phyloP scores from a whole-genome alignment of 2,113 vertebrate species.

The Vulpes ferrilata region DNA sequence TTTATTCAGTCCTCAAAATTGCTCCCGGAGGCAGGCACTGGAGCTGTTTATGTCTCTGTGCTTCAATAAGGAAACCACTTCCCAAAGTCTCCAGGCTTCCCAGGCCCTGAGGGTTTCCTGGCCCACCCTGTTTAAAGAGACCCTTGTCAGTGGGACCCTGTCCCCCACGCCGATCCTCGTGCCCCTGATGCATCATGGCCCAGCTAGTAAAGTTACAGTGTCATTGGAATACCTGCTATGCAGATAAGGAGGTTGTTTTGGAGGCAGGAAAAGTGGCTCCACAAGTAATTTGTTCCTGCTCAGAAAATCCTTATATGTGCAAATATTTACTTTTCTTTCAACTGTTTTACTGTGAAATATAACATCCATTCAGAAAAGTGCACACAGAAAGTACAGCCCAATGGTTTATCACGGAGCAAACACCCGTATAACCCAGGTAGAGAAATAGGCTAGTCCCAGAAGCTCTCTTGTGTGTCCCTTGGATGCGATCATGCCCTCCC shows the following conservation, averaged over 20 bases:
- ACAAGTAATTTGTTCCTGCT: neutral
- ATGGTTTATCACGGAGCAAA: neutral
- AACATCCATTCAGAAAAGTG: neutral
- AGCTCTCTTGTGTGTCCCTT: neutral
- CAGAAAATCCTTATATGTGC: neutral
- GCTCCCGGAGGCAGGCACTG: neutral
- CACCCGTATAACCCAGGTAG: neutral
- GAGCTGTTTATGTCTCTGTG: neutral
- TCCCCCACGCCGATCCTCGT: neutral
- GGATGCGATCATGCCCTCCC: neutral
- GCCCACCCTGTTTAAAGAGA: neutral
- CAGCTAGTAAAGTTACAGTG: neutral
- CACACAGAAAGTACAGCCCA: neutral
- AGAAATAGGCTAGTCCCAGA: neutral
- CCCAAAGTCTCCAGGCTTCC: neutral
- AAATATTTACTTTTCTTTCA: neutral
- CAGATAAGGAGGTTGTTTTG: neutral
- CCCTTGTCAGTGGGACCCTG: neutral
- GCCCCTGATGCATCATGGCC: neutral
- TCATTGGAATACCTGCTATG: neutral
- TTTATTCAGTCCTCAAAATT: neutral
- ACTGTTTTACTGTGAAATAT: neutral
- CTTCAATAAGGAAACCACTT: neutral
- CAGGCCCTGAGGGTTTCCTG: neutral
- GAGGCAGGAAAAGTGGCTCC: accelerated